Conservation (phyloP, 2,113 vertebrate genomes). For the Pimephales promelas region DNA sequence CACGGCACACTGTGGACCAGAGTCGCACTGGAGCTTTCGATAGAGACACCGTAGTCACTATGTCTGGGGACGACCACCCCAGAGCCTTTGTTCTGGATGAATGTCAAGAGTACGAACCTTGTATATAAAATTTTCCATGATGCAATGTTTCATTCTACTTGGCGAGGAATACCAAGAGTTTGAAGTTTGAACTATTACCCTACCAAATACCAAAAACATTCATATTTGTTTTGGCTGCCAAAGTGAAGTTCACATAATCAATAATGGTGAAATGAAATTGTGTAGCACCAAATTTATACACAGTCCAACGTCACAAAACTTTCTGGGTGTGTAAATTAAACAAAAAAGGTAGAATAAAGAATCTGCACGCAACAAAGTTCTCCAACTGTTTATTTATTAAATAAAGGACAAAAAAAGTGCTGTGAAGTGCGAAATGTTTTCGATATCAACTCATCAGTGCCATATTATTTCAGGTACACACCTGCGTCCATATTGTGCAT, state of each 20-base stretch:
- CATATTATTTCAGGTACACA: too few species aligned
- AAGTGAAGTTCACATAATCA: neutral
- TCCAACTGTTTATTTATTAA: too few species aligned
- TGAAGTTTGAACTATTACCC: neutral
- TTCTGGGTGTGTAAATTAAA: too few species aligned
- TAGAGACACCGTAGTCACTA: conserved; percentile 93
- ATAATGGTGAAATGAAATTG: too few species aligned
- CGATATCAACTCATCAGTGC: too few species aligned
- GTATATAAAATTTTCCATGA: conserved; percentile 28
- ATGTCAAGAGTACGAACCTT: conserved; percentile 89
- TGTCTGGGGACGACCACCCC: conserved; percentile 96
- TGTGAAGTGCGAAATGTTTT: too few species aligned
- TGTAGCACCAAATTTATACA: too few species aligned
- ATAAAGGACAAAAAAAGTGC: too few species aligned
- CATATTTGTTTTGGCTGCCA: neutral
- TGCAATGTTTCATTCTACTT: conserved; percentile 7
- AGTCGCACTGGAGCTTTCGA: conserved; percentile 86
- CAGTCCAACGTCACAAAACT: too few species aligned
- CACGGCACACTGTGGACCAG: conserved; percentile 94
- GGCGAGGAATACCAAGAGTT: neutral
- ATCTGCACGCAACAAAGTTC: too few species aligned
- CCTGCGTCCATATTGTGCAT: too few species aligned
- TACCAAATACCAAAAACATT: neutral
- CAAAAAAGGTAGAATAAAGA: too few species aligned
- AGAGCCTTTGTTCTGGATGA: conserved; percentile 94